Conservation (phyloP, 2,113 vertebrate species). For the Takifugu bimaculatus region DNA sequence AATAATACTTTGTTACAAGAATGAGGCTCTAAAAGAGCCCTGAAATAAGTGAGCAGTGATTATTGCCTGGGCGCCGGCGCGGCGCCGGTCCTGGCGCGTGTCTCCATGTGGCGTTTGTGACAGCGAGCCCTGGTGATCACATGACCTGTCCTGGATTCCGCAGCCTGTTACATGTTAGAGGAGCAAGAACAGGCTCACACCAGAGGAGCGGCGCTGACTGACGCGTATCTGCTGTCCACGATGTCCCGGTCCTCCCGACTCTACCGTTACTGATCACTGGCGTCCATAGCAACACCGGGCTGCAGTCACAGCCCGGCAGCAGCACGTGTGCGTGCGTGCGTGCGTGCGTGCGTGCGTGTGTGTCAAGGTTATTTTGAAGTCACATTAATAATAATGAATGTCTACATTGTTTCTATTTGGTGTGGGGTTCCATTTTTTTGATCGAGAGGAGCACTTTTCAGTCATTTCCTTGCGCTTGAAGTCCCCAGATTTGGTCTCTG, state of each 20-base stretch:
- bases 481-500: too few species aligned
- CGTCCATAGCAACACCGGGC: too few species aligned
- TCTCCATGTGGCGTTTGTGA: neutral
- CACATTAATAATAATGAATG: constrained; percentile 20
- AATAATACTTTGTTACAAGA: neutral
- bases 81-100: neutral
- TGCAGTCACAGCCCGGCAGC: too few species aligned
- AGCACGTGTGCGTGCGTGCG: too few species aligned
- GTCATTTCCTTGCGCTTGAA: neutral
- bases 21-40: neutral
- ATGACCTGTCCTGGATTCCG: neutral
- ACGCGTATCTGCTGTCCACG: too few species aligned
- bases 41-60: neutral
- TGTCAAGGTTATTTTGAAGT: neutral
- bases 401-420: neutral
- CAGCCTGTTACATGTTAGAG: too few species aligned
- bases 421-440: neutral
- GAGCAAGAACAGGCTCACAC: too few species aligned
- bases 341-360: too few species aligned
- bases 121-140: neutral
- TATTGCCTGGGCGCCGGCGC: neutral
- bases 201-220: too few species aligned
- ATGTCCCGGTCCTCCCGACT: too few species aligned
- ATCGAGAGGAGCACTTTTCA: neutral
- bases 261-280: too few species aligned